Base-by-base conservation (phyloP, 1,140 invertebrate species). In the Zophobas atratus region DNA sequence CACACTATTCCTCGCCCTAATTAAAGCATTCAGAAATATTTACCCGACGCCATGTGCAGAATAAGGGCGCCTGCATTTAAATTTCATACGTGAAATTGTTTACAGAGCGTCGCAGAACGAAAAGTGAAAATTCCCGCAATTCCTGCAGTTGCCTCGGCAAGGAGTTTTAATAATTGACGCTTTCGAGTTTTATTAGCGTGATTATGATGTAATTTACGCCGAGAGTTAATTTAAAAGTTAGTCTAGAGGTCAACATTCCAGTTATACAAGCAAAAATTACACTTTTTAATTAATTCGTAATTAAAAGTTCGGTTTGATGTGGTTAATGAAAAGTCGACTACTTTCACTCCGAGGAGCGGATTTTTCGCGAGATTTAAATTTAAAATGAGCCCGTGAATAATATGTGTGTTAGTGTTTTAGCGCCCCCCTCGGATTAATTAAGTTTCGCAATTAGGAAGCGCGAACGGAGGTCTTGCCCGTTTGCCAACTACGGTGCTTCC, bases 401-500 rank as follows among this genome's bases (percentile, higher is more conserved):
- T 63, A 63, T 63, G 57, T 56, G 55, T 67, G 60, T 57, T 57
- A 57, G 55, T 67, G 39, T 67, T 67, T 67, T 67, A 43, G 33
- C 43, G 43, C 6, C 2, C n/a, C 39, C 60, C 20, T n/a, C 32
- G 35, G 60, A 67, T 67, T 67, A 67, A 67, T 67, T 67, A 67
- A 67, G 39, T 67, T 67, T 41, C n/a, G 39, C 33, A 67, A 43
- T 67, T 67, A 67, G 60, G 38, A 67, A 67, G 60, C 60, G 60
- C n/a, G 38, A 67, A 39, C 36, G 39, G 60, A 67, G 60, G 41
- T 67, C 39, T 67, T 67, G 60, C 57, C 20, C 39, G 53, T 20
- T 20, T 34, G 53, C 38, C n/a, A 67, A 67, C 60, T 67, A 43
- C 43, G 43, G 43, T 67, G 43, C 60, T 67, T 67, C 60, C 60